Conservation (phyloP, 2,888 invertebrate species). For the Seladonia tumulorum region DNA sequence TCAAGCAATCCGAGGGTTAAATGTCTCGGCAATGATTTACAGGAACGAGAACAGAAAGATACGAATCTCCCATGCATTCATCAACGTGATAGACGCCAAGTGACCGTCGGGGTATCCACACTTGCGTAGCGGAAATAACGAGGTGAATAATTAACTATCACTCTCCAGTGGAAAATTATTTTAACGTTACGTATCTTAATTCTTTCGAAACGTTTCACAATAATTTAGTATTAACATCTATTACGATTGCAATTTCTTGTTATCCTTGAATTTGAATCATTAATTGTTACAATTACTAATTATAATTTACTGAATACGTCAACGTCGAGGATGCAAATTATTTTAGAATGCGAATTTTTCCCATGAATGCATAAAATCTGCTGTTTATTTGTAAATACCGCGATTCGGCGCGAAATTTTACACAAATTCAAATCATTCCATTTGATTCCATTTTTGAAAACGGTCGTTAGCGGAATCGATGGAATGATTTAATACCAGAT, state of each 20-base stretch:
- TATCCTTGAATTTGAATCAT: no score
- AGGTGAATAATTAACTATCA: slow-evolving; percentile 8
- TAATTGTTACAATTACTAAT: no score
- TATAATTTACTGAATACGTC: no score
- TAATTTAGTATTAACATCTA: no score
- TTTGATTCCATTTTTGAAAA: not conserved
- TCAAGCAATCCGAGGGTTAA: slow-evolving; percentile 72
- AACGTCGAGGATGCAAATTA: no score
- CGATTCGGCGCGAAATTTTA: no score
- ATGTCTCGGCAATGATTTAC: slow-evolving; percentile 83
- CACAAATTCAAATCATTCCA: not conserved
- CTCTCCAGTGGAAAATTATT: not conserved
- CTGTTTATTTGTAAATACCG: no score
- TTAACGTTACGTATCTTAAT: not conserved
- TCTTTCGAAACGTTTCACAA: not conserved
- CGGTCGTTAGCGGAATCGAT: not conserved
- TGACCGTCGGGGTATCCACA: slow-evolving; percentile 26
- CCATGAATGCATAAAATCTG: no score
- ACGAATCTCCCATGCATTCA: slow-evolving; percentile 67
- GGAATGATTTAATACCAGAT: not conserved
- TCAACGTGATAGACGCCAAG: slow-evolving; percentile 64
- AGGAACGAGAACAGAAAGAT: slow-evolving; percentile 73
- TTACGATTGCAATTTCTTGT: no score
- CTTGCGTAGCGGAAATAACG: slow-evolving; percentile 3
- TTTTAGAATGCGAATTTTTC: no score